A percentile compares a stretch with the other conserved stretches of the same genome.
Evolutionary conservation across 2,797 vertebrate species (phyloP).

Genomic region (Syndactyla subalaris): DNA sequence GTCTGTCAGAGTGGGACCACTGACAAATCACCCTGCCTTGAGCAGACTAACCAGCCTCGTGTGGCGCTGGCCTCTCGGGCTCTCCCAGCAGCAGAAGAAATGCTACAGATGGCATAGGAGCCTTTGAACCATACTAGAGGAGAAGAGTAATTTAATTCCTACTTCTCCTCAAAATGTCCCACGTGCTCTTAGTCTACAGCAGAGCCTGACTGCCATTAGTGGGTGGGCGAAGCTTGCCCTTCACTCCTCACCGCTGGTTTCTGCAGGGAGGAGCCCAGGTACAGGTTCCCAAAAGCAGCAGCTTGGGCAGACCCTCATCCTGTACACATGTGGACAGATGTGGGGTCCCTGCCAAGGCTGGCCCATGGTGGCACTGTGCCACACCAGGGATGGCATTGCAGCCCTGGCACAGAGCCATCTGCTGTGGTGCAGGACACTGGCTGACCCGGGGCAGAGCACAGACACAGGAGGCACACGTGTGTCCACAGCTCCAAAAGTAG

Average conservation of each 20-base stretch:
- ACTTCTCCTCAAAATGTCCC: neutral
- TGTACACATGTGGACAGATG: accelerated
- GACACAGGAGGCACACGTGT: neutral
- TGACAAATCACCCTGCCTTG: neutral
- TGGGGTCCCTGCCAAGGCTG: neutral
- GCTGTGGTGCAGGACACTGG: accelerated
- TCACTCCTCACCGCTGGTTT: neutral
- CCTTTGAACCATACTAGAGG: neutral
- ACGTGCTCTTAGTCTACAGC: neutral
- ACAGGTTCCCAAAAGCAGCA: neutral
- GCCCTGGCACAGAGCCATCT: neutral
- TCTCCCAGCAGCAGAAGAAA: neutral
- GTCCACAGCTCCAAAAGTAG: neutral
- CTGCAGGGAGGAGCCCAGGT: neutral
- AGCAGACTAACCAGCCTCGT: neutral
- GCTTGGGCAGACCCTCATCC: neutral
- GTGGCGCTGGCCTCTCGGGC: neutral
- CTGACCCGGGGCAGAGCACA: accelerated
- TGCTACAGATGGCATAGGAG: neutral
- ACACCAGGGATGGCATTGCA: accelerated
- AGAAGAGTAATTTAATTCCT: neutral
- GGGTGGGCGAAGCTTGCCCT: neutral
- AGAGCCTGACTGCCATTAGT: neutral
- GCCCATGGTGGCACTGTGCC: accelerated
- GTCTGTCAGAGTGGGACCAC: neutral